A percentile compares a stretch with the other conserved stretches of the same genome.
These are phyloP conservation scores for Tachina fera DNA, from an alignment of 2,888 invertebrate species.

Conservation along the genomic window DNA sequence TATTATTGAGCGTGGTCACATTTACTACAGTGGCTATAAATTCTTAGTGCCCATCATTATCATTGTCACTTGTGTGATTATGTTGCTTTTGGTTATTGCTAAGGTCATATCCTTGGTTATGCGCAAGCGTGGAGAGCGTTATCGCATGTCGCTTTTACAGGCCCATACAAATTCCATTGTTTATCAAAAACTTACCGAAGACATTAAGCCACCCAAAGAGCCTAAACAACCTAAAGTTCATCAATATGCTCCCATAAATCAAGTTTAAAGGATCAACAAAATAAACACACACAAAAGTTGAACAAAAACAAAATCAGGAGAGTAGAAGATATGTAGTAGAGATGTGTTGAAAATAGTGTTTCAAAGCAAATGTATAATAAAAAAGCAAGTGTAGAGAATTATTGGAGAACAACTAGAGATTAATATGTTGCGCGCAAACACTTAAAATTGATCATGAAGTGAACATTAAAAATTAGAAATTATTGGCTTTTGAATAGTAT, in stretches of 20 bases:
- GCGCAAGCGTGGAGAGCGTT: conserved; percentile 84
- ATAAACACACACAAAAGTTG: not conserved
- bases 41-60: conserved; percentile 85
- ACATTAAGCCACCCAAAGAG: conserved; percentile 85
- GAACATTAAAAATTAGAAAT: conserved; percentile 30
- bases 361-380: not conserved
- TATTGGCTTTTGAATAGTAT: conserved; percentile 47
- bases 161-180: conserved; percentile 85
- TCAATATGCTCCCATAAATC: conserved; percentile 86
- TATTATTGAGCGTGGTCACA: conserved; percentile 82
- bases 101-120: conserved; percentile 84
- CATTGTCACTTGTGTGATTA: conserved; percentile 85
- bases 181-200: conserved; percentile 91
- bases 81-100: conserved; percentile 84
- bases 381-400: not conserved
- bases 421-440: not conserved
- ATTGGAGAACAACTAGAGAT: not conserved
- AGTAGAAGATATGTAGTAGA: conserved; percentile 6
- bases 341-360: conserved; percentile 1
- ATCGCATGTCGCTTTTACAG: conserved; percentile 82
- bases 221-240: conserved; percentile 87
- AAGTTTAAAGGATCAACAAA: conserved; percentile 79
- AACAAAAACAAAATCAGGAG: conserved; percentile 24
- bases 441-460: not conserved
- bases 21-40: conserved; percentile 83